Base-by-base conservation (phyloP, 2,888 invertebrate genomes). In the Ligdia adustata region DNA sequence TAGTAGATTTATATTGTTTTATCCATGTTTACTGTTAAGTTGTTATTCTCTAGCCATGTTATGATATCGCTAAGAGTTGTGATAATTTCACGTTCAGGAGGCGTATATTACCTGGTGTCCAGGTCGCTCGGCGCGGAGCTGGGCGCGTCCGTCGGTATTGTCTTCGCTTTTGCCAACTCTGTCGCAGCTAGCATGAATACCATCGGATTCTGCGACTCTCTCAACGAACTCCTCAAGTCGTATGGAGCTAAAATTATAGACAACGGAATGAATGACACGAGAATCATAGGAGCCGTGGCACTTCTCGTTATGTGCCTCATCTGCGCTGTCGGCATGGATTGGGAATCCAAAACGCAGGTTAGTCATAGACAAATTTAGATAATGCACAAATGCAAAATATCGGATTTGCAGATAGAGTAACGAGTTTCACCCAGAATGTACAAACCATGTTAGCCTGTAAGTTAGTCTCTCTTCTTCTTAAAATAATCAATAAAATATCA, bases 101-200 rank as follows among this genome's bases (percentile, higher is more conserved):
- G 99, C 29, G 97, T 98, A 33, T 99, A 99, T 82, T 99, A 97
- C 85, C 96, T 99, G 72, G 98, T 99, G 69, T 98, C 98, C 18
- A 92, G 99, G 66, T 97, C 98, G 1, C 90, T 99, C 37, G 99
- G 99, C 0, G 98, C 99, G 0, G 98, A 99, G 82, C 97, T 98
- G 71, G 99, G 98, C 2, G 98, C 98, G 0, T 95, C 98, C 0
- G 98, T 99, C 9, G 99, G 99, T 9, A 93, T 99, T 7, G 97
- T 99, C 2, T 98, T 99, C 76, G 97, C 98, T 0, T 95, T 99
- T 68, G 99, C 99, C 0, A 99, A 99, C 82, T 96, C 98, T 0
- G 98, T 99, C 0, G 96, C 97, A 0, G 97, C 97, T 0, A 96
- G 98, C 3, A 97, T 99, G 97, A 98, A 99, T 82, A 97, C 98